These are phyloP conservation scores for Heliopora coerulea DNA, from an alignment of 92 coral and sea anemone species.

Conservation along the genomic window DNA sequence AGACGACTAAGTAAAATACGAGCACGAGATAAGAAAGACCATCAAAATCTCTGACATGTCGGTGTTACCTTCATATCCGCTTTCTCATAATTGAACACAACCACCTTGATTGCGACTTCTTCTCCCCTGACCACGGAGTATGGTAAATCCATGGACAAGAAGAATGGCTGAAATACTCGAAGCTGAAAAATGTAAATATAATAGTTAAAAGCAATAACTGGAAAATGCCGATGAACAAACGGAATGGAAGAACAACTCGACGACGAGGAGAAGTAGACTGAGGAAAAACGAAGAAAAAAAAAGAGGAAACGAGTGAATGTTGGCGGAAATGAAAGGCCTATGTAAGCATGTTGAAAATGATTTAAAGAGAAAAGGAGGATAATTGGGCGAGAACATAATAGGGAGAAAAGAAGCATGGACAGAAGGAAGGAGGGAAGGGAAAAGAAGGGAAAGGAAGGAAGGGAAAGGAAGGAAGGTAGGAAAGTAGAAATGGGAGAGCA, in stretches of 20 bases:
- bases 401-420: neutral
- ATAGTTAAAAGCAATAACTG: too few relatives aligned
- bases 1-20: too few relatives aligned
- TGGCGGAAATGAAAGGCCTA: neutral
- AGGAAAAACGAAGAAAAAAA: constrained; percentile 1
- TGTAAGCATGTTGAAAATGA: neutral
- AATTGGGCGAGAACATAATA: too few relatives aligned
- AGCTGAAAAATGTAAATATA: constrained; percentile 57
- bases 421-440: neutral
- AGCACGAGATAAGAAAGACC: too few relatives aligned
- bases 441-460: neutral
- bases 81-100: constrained; percentile 78
- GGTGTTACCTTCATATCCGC: constrained; percentile 63
- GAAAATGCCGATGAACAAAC: too few relatives aligned
- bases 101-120: constrained; percentile 81
- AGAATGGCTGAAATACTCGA: constrained; percentile 93
- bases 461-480: neutral
- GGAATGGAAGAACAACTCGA: too few relatives aligned
- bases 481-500: neutral
- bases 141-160: constrained; percentile 82
- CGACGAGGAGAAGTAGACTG: too few relatives aligned
- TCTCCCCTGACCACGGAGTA: constrained; percentile 95
- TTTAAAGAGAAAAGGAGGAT: neutral
- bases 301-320: constrained; percentile 2
- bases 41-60: too few relatives aligned